Evolutionary conservation across 1,140 invertebrate species (phyloP), one percentile per base, ranked within the genome.

Genomic region (Himalopsyche phryganea): DNA sequence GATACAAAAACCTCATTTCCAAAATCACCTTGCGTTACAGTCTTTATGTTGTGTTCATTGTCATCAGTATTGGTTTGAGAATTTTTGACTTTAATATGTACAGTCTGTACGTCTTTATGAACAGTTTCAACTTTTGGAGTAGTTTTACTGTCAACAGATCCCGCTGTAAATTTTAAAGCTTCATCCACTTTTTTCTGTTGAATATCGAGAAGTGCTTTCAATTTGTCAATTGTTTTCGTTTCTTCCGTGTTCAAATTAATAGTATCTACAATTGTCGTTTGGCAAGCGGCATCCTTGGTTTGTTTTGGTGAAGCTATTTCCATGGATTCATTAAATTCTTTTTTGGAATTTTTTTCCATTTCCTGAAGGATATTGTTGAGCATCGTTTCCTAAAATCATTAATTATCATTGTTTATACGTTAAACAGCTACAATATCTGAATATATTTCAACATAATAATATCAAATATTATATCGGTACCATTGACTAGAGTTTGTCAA

Each of bases 41-140:
- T n/a, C n/a, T n/a, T n/a, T n/a, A n/a, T 28, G 9, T 10, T 46
- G 19, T 14, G 20, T 13, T 40, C 42, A 18, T 35, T 20, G 2
- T 55, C 47, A 19, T 50, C 47, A 10, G 40, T 42, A 38, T 45
- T 35, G 7, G 53, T 56, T 56, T 56, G 53, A 9, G 45, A 15
- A 32, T 47, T 49, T 40, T 49, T 47, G 5, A 19, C 9, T 15
- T 11, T 45, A 6, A 42, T 33, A 19, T 9, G n/a, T 4, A 32
- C 0, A 17, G 54, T 57, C 44, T 57, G 54, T 9, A 50, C 47
- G 17, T 28, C 54, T 50, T 50, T 57, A 28, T 57, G 28, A 33
- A 50, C 23, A 38, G 23, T 42, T 20, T 17, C 13, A 10, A 9
- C 19, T 17, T 50, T 38, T 13, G 18, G 4, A 33, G 9, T 28